phyloP scores from a whole-genome alignment of 2,888 invertebrate species.

The Synanthedon vespiformis region DNA sequence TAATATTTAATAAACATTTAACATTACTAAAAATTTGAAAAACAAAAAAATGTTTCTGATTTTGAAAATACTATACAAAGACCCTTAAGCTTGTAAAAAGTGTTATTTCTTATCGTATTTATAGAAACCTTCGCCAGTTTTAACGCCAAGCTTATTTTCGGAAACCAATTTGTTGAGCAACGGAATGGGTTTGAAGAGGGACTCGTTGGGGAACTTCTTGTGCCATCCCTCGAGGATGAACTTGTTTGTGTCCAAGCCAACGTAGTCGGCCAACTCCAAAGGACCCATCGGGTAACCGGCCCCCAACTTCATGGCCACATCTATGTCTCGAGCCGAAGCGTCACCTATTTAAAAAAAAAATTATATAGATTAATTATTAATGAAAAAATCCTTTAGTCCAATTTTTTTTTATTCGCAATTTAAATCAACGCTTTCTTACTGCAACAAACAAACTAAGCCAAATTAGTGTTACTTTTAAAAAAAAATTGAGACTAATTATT shows the following conservation, averaged over 20 bases:
- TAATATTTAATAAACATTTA: too few relatives aligned
- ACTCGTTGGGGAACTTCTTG: slow-evolving; percentile 58
- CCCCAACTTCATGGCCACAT: slow-evolving; percentile 90
- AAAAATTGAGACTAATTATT: too few relatives aligned
- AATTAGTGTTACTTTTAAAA: too few relatives aligned
- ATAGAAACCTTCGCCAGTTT: slow-evolving; percentile 89
- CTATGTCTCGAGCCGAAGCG: slow-evolving; percentile 82
- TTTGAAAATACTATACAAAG: not conserved
- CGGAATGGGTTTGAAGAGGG: slow-evolving; percentile 53
- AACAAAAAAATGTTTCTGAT: too few relatives aligned
- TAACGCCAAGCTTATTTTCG: slow-evolving; percentile 84
- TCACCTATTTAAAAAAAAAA: slow-evolving; percentile 67
- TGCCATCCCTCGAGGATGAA: slow-evolving; percentile 85
- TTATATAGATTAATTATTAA: too few relatives aligned
- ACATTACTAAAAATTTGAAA: too few relatives aligned
- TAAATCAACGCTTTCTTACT: too few relatives aligned
- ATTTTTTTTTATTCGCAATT: too few relatives aligned
- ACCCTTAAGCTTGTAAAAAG: not conserved
- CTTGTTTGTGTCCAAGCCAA: slow-evolving; percentile 83
- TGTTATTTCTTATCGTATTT: slow-evolving; percentile 68
- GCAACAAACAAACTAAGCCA: too few relatives aligned
- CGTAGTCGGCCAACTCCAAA: slow-evolving; percentile 84
- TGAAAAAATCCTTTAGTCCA: too few relatives aligned
- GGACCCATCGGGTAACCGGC: slow-evolving; percentile 94
- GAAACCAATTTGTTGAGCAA: slow-evolving; percentile 76